phyloP scores from a whole-genome alignment of 2,888 invertebrate genomes.

The Harpalus rubripes region DNA sequence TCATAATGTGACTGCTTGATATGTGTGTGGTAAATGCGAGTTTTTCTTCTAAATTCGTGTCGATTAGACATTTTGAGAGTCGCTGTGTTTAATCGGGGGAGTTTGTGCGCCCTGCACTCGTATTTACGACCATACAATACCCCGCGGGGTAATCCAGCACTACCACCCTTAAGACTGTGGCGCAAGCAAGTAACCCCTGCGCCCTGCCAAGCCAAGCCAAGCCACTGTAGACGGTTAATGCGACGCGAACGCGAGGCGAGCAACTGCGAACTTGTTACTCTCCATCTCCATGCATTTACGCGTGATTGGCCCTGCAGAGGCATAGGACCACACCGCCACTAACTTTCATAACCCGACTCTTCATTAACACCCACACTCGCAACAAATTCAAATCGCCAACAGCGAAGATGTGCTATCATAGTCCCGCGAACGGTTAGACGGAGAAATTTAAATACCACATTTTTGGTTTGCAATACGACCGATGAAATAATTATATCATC shows the following conservation, averaged over 20 bases:
- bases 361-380: neutral
- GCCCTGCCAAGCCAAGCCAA: neutral
- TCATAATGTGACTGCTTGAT: neutral
- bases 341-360: neutral
- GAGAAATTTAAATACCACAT: too few species aligned
- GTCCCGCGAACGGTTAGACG: neutral
- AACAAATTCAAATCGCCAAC: neutral
- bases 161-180: conserved; percentile 19
- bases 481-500: too few species aligned
- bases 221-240: conserved; percentile 26
- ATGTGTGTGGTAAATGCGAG: neutral
- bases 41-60: neutral
- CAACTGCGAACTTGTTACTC: conserved; percentile 55
- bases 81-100: conserved; percentile 29
- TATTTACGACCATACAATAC: conserved; percentile 68
- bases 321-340: neutral
- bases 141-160: conserved; percentile 67
- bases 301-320: conserved; percentile 47
- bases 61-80: neutral
- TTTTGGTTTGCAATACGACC: too few species aligned
- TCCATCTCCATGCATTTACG: conserved; percentile 45
- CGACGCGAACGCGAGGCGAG: conserved; percentile 40
- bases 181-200: conserved; percentile 6
- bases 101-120: conserved; percentile 49
- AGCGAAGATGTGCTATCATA: neutral